Evolutionary conservation across 2,113 vertebrate species (phyloP).

Genomic region (Dendrocopos noguchii): DNA sequence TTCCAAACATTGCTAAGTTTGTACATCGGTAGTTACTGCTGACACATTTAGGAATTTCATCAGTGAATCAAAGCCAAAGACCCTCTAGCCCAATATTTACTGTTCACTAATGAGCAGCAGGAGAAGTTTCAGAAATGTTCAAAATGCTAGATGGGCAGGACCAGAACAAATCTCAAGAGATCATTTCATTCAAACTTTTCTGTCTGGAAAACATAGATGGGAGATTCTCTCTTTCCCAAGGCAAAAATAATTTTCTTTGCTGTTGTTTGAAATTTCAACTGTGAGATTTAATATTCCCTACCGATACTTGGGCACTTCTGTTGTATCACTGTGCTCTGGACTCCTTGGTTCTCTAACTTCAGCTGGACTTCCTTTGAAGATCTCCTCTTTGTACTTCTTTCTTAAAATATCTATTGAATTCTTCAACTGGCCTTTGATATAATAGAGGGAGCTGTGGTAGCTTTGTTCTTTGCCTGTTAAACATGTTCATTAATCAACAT

Average conservation of each 20-base stretch:
- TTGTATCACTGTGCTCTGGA: background rate
- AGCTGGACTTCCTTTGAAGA: conserved; percentile 27
- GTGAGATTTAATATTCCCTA: background rate
- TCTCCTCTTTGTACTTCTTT: background rate
- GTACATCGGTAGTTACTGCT: background rate
- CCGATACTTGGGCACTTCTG: background rate
- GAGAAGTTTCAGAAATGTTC: background rate
- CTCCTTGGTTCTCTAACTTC: background rate
- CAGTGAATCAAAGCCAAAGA: background rate
- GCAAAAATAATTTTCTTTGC: background rate
- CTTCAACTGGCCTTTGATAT: conserved; percentile 24
- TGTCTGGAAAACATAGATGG: background rate
- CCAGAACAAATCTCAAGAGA: background rate
- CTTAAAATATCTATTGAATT: conserved; percentile 24
- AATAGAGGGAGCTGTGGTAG: conserved; percentile 27
- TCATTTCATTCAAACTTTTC: background rate
- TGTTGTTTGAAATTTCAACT: background rate
- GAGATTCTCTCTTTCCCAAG: background rate
- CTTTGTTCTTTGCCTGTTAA: conserved; percentile 52
- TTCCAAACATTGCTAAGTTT: background rate
- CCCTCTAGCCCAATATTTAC: background rate
- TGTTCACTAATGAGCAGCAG: background rate
- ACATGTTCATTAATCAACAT: conserved; percentile 55
- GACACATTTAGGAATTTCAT: background rate
- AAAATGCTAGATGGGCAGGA: background rate